Evolutionary conservation across 2,888 invertebrate genomes (phyloP).

Genomic region (Apodemia zela): DNA sequence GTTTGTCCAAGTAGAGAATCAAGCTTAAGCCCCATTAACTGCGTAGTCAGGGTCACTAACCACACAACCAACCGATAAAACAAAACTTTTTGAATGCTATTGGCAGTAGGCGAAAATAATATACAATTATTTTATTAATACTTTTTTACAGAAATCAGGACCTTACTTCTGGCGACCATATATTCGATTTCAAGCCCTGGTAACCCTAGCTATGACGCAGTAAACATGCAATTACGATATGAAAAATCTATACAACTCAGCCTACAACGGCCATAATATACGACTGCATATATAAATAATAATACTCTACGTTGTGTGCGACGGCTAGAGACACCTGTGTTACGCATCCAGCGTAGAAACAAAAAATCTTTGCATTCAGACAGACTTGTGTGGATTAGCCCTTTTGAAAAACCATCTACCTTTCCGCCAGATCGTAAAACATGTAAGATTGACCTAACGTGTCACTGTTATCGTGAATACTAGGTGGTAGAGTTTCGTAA

Average conservation of each 20-base stretch:
- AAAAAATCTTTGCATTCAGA: conserved; percentile 44
- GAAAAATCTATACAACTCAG: conserved; percentile 22
- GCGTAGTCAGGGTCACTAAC: no score
- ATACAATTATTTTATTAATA: no score
- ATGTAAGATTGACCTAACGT: not conserved
- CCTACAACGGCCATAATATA: conserved; percentile 24
- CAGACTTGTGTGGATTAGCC: conserved; percentile 6
- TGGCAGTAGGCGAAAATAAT: no score
- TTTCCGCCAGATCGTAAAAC: no score
- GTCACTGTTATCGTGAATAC: not conserved
- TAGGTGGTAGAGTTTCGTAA: no score
- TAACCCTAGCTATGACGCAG: not conserved
- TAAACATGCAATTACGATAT: conserved; percentile 23
- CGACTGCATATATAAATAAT: conserved; percentile 29
- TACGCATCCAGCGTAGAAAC: conserved; percentile 61
- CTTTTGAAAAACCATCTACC: not conserved
- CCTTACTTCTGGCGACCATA: no score
- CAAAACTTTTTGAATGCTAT: no score
- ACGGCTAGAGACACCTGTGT: conserved; percentile 69
- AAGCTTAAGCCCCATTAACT: no score
- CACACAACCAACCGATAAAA: no score
- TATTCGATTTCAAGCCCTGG: not conserved
- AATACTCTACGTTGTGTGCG: conserved; percentile 44
- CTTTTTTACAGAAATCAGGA: no score
- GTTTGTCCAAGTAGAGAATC: no score